Evolutionary conservation across 2,888 invertebrate species (phyloP), one percentile per base, ranked within the genome.

Genomic region (Platynereis dumerilii): DNA sequence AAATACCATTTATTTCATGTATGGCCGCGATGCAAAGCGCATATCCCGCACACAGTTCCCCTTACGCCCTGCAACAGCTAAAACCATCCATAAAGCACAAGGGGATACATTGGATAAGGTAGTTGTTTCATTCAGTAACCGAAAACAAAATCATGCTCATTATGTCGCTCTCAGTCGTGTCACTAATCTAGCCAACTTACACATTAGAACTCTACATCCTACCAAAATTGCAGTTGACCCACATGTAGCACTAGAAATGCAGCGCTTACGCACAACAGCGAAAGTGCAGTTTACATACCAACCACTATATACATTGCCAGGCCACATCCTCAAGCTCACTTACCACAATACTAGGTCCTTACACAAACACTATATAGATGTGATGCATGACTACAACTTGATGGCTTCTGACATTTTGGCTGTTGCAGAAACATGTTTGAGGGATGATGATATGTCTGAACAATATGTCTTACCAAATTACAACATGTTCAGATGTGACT

Each of bases 31-130:
- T 3, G 5, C 3, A 12, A n/a, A 20, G 17, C 5, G 12, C 22
- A 29, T 58, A 12, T 5, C 12, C 3, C 29, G 39, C 5, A 20
- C 22, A 5, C 58, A 58, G 39, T 58, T 58, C 39, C 58, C 58
- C n/a, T 34, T 58, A 24, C 17, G 58, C 3, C 58, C 58, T 3
- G 58, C 58, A 24, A 20, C 58, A 17, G 58, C 58, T 10, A 58
- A 58, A 20, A 58, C 58, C 7, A 34, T 58, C 17, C 58, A 58
- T 42, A 28, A 29, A 17, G 27, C 58, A 15, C 58, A 58, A 58
- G 58, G 58, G 2, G 58, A 58, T 34, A 58, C 58, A 15, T 22
- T 55, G 56, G 7, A 5, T 55, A n/a, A 24, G 3, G 56, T 55
- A 5, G 56, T 55, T 5, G 52, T 52, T n/a, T 7, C 3, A 3